These are phyloP conservation scores for Xylocopa sonorina DNA, from an alignment of 1,140 invertebrate species.

Conservation along the genomic window DNA sequence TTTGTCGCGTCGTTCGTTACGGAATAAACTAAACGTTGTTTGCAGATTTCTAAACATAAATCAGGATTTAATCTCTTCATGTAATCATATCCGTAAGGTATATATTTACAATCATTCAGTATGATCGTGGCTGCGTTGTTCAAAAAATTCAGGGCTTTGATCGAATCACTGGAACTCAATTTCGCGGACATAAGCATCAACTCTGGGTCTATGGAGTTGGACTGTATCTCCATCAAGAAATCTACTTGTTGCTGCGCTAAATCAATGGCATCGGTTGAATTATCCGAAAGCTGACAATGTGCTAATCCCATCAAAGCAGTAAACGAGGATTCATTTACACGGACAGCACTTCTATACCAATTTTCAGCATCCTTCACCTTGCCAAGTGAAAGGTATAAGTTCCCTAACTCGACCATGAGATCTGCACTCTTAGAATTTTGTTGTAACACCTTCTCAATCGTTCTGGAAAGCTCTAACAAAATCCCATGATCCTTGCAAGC, in stretches of 20 bases:
- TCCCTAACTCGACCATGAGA: conserved; percentile 90
- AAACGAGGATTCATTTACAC: conserved; percentile 92
- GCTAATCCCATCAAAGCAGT: conserved; percentile 91
- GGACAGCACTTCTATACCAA: conserved; percentile 90
- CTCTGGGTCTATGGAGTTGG: conserved; percentile 82
- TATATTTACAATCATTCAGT: conserved; percentile 83
- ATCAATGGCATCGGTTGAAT: conserved; percentile 80
- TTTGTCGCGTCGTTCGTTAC: conserved; percentile 67
- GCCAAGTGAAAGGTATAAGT: conserved; percentile 88
- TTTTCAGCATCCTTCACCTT: conserved; percentile 90
- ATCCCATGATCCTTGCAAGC: conserved; percentile 88
- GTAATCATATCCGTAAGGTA: conserved; percentile 90
- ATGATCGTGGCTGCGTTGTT: conserved; percentile 89
- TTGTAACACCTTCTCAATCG: conserved; percentile 89
- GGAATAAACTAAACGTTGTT: conserved; percentile 89
- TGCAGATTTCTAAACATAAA: conserved; percentile 90
- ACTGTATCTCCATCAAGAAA: conserved; percentile 91
- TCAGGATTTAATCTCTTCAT: conserved; percentile 91
- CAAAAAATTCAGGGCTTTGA: conserved; percentile 85
- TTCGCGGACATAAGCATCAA: conserved; percentile 88
- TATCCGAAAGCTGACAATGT: conserved; percentile 88
- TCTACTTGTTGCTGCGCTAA: conserved; percentile 93
- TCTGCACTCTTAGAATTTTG: conserved; percentile 87
- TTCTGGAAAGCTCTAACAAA: conserved; percentile 87
- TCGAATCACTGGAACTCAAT: conserved; percentile 83